Evolutionary conservation across 2,113 vertebrate genomes (phyloP).

Genomic region (Oreochromis spilurus): DNA sequence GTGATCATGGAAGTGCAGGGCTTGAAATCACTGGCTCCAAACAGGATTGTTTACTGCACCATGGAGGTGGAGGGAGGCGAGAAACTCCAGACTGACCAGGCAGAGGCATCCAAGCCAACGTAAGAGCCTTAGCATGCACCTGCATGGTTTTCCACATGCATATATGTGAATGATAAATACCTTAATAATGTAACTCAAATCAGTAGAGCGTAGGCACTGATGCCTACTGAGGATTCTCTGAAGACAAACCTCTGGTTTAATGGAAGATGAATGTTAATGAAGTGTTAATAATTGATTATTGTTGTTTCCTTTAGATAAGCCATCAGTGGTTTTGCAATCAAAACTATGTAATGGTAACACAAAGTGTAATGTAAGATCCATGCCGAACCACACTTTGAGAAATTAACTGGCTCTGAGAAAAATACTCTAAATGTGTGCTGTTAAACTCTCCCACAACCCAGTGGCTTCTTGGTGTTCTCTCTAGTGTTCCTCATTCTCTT

Average conservation of each 20-base stretch:
- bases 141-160: neutral
- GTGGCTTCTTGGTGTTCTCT: neutral
- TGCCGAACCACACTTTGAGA: neutral
- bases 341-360: neutral
- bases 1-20: constrained; percentile 99
- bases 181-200: neutral
- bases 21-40: constrained; percentile 95
- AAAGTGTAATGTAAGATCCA: neutral
- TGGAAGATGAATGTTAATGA: neutral
- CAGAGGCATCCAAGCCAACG: constrained; percentile 98
- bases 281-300: neutral
- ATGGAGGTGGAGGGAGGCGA: constrained; percentile 99
- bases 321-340: neutral
- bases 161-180: neutral
- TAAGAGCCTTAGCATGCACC: constrained; percentile 64
- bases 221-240: neutral
- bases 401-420: neutral
- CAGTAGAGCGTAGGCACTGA: neutral
- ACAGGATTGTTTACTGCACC: constrained; percentile 98
- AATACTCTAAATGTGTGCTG: neutral
- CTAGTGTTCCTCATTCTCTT: neutral
- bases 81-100: constrained; percentile 97
- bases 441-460: neutral
- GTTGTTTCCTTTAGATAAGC: neutral
- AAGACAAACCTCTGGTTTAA: neutral